phyloP scores from a whole-genome alignment of 2,797 vertebrate genomes.

The Leptatherina wallacei region DNA sequence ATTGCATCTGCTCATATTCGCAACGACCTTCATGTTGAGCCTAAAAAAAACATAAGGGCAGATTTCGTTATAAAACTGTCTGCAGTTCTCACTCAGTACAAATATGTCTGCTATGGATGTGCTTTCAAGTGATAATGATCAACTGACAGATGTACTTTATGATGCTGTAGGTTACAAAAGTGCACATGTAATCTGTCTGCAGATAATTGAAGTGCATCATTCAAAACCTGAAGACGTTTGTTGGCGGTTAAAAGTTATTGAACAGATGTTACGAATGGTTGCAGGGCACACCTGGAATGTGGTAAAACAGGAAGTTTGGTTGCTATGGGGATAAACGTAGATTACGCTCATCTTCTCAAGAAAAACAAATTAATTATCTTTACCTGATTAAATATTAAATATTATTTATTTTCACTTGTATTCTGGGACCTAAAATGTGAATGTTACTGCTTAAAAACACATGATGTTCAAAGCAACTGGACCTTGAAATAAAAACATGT shows the following conservation, averaged over 20 bases:
- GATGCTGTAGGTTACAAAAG: not conserved
- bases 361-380: not conserved
- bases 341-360: not conserved
- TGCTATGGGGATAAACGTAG: not conserved
- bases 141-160: not conserved
- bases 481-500: not conserved
- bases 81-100: not conserved
- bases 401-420: not conserved
- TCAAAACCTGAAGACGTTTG: not conserved
- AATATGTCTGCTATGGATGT: not conserved
- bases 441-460: not conserved
- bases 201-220: not conserved
- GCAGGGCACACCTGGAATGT: constrained; percentile 4
- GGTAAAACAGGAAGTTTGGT: constrained; percentile 11
- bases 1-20: constrained; percentile 79
- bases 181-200: not conserved
- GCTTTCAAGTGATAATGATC: not conserved
- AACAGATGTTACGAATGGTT: not conserved
- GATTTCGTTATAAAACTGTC: not conserved
- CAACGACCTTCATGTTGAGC: constrained; percentile 85
- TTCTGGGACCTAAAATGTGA: not conserved
- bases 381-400: not conserved
- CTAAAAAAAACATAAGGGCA: constrained; percentile 44
- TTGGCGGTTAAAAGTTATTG: not conserved
- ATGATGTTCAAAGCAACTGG: not conserved